Conservation (phyloP, 2,797 vertebrate species). For the Florisuga fusca region DNA sequence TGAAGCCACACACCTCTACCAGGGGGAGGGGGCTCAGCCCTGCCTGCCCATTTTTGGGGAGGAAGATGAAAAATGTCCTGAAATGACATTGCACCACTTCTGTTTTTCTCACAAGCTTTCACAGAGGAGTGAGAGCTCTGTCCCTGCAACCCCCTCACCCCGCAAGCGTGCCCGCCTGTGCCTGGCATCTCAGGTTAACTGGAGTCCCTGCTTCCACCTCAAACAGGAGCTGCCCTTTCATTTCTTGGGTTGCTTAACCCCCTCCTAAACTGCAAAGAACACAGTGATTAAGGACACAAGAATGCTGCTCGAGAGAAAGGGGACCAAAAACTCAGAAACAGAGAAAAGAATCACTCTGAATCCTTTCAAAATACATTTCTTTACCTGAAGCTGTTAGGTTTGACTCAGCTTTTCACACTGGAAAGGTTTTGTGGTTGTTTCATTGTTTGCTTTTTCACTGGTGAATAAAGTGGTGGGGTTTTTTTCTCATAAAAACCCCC, state of each 20-base stretch:
- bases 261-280: constrained; percentile 13
- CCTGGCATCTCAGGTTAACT: background rate
- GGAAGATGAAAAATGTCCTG: background rate
- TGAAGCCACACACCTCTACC: rapidly evolving
- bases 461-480: background rate
- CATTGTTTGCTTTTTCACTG: background rate
- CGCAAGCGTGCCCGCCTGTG: background rate
- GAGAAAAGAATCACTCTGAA: background rate
- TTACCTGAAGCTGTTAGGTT: constrained; percentile 33
- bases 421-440: constrained; percentile 11
- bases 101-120: constrained; percentile 35
- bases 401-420: background rate
- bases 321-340: background rate
- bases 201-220: background rate
- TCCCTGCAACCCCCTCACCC: background rate
- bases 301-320: background rate
- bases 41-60: background rate
- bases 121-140: background rate
- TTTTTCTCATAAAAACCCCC: constrained; percentile 51
- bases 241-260: background rate
- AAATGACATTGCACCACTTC: background rate
- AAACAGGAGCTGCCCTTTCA: background rate
- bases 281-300: background rate
- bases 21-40: background rate
- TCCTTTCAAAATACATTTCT: constrained; percentile 22